Percentiles rank a stretch among this genome's conserved stretches.
phyloP scores from a whole-genome alignment of 2,113 vertebrate genomes.

The Pomatostomus ruficeps region DNA sequence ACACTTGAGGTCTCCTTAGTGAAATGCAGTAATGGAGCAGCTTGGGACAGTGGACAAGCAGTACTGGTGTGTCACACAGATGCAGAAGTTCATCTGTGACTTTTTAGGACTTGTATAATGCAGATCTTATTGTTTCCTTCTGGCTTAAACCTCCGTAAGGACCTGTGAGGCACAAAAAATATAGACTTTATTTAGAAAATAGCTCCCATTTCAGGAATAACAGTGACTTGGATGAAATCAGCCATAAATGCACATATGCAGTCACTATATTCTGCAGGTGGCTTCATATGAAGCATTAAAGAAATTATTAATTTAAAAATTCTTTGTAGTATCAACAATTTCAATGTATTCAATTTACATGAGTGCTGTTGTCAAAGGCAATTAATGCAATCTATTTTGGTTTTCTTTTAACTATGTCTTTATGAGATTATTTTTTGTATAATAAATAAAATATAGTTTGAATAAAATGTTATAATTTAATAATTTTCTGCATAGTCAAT shows the following conservation, averaged over 20 bases:
- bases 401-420: constrained; percentile 12
- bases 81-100: not conserved
- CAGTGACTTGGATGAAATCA: not conserved
- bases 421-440: not conserved
- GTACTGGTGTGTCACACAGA: not conserved
- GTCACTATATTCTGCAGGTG: not conserved
- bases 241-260: not conserved
- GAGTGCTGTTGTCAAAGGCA: constrained; percentile 40
- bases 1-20: not conserved
- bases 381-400: constrained; percentile 34
- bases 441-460: not conserved
- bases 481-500: not conserved
- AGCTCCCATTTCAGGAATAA: not conserved
- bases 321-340: constrained; percentile 18
- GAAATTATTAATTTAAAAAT: constrained; percentile 15
- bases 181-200: constrained; percentile 7
- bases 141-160: not conserved
- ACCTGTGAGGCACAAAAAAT: not conserved
- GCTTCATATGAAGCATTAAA: constrained; percentile 23
- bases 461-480: not conserved
- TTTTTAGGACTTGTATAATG: not conserved
- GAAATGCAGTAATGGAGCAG: not conserved
- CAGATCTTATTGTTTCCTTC: not conserved
- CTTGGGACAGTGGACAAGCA: accelerated
- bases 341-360: constrained; percentile 36